phyloP scores from a whole-genome alignment of 2,888 invertebrate species.

The Archips crataeganus region DNA sequence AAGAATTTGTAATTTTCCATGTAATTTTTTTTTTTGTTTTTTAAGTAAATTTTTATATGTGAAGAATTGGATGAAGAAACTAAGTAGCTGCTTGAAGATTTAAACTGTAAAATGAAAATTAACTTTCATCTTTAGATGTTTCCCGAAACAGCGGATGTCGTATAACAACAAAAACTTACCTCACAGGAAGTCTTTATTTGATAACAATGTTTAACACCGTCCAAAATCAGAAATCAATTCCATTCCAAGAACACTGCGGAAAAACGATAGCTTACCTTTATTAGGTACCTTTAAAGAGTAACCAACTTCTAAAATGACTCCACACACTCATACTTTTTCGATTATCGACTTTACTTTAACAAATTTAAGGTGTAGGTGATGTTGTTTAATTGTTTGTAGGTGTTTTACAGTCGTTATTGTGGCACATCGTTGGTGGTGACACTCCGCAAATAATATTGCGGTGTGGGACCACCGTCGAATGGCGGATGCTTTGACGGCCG shows the following conservation, averaged over 20 bases:
- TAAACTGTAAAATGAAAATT: not conserved
- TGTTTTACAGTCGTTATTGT: slow-evolving; percentile 31
- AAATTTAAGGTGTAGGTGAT: not conserved
- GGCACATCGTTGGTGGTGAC: slow-evolving; percentile 42
- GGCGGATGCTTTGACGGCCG: slow-evolving; percentile 32
- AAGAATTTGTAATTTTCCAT: no score
- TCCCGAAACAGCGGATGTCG: slow-evolving; percentile 30
- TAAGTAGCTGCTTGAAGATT: not conserved
- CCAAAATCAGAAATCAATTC: slow-evolving; percentile 39
- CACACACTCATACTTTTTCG: not conserved
- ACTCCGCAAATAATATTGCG: slow-evolving; percentile 40
- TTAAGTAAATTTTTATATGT: no score
- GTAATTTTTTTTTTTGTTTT: no score
- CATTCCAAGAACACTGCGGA: slow-evolving; percentile 40
- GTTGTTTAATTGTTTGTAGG: slow-evolving; percentile 1
- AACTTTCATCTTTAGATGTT: slow-evolving; percentile 7
- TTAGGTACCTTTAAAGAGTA: slow-evolving; percentile 26
- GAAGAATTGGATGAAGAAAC: no score
- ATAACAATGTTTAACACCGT: slow-evolving; percentile 43
- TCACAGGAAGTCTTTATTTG: slow-evolving; percentile 44
- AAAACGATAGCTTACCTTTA: slow-evolving; percentile 44
- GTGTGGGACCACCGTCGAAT: slow-evolving; percentile 32
- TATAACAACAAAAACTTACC: slow-evolving; percentile 25
- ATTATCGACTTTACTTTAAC: slow-evolving; percentile 11
- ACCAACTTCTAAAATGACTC: slow-evolving; percentile 1